Evolutionary conservation across 2,888 invertebrate genomes (phyloP).

Genomic region (Acanthosoma haemorrhoidale): DNA sequence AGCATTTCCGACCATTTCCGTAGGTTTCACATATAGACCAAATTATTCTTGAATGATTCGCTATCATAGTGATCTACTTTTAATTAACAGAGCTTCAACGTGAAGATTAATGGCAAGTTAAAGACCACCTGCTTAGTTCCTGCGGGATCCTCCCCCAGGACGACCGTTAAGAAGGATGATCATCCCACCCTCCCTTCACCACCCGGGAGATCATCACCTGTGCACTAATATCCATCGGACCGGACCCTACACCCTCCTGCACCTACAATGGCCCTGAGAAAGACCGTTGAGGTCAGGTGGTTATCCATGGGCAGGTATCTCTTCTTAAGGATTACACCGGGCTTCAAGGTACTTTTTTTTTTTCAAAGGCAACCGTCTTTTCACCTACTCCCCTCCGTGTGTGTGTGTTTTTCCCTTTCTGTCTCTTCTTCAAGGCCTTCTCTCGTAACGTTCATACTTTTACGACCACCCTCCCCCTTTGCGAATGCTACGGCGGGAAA

Average conservation of each 20-base stretch:
- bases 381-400: background rate
- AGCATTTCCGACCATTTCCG: no score
- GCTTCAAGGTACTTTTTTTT: background rate
- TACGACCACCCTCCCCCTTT: background rate
- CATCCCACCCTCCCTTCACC: background rate
- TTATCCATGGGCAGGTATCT: background rate
- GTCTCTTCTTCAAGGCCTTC: conserved; percentile 2
- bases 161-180: background rate
- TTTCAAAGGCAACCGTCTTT: background rate
- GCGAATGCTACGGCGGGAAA: no score
- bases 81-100: no score
- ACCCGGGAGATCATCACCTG: background rate
- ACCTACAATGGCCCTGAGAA: conserved; percentile 12
- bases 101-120: no score
- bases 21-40: no score
- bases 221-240: background rate
- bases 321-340: conserved; percentile 7
- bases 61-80: no score
- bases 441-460: background rate
- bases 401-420: background rate
- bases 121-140: no score
- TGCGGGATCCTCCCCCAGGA: background rate
- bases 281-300: conserved; percentile 13
- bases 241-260: background rate
- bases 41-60: no score